Evolutionary conservation across 2,888 invertebrate genomes (phyloP), one percentile per base, ranked within the genome.

Genomic region (Girardia tigrina): DNA sequence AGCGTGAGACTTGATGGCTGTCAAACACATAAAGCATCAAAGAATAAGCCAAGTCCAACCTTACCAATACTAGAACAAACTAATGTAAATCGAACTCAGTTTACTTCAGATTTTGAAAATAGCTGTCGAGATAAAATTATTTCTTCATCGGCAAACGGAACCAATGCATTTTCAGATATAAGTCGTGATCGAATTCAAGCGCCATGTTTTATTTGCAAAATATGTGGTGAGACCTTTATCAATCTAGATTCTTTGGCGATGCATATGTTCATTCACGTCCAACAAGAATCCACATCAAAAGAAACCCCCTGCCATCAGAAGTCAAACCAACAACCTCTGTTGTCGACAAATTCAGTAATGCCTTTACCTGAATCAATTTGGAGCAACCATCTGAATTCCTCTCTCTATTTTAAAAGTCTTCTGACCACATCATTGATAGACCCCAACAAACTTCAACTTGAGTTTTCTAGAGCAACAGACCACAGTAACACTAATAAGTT

Each of bases 191-290:
- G 71, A 28, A 26, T 75, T 23, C 28, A 42, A 23, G 42, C 73
- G 4, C 56, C 69, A n/a, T 27, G 28, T 42, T 75, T 42, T 26
- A 36, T 74, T 12, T 77, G 77, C 29, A 77, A 70, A 26, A 27
- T 77, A 0, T 77, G 77, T 28, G 75, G 70, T 4, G 76, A 77
- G 27, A 42, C 69, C 16, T 14, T 76, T 14, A 42, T 36, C 20
- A 76, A 76, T 36, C 20, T 72, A 0, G 75, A 77, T 20, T 69
- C 76, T 0, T 70, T 77, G 23, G 76, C 76, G 14, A 72, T 76
- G 77, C 77, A 77, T 42, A 77, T 77, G 77, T 28, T 76, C 6
- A 73, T 42, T 14, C 78, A 78, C 28, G 74, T 26, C 4, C 36
- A 26, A 28, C 42, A 75, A 27, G 56, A 75, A 28, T 26, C 72